Conservation (phyloP, 2,797 vertebrate species). For the Propithecus deckenii region DNA sequence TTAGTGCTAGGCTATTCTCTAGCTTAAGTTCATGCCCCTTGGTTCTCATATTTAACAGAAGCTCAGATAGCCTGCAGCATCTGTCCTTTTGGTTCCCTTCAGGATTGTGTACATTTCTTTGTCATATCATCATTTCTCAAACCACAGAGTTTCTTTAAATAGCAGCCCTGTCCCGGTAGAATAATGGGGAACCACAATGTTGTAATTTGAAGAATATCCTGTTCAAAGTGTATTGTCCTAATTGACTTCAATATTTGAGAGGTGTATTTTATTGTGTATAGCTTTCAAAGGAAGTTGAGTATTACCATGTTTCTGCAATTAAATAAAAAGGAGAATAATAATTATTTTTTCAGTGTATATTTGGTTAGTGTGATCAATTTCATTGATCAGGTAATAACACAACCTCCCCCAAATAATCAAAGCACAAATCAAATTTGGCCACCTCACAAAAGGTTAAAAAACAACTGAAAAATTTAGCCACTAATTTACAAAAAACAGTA, state of each 20-base stretch:
- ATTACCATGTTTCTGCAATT: slow-evolving; percentile 10
- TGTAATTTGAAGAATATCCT: slow-evolving; percentile 67
- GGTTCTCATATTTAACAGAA: slow-evolving; percentile 87
- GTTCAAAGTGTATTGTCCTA: slow-evolving; percentile 41
- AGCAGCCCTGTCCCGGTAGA: slow-evolving; percentile 69
- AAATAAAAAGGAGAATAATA: background rate
- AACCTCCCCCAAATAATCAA: background rate
- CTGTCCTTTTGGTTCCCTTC: slow-evolving; percentile 84
- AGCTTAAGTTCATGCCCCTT: slow-evolving; percentile 87
- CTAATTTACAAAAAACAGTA: background rate
- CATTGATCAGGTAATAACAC: background rate
- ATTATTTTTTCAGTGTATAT: background rate
- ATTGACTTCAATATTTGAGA: slow-evolving; percentile 62
- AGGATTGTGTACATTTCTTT: slow-evolving; percentile 85
- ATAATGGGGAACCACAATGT: slow-evolving; percentile 60
- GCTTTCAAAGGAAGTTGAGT: slow-evolving; percentile 39
- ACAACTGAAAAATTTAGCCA: background rate
- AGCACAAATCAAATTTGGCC: background rate
- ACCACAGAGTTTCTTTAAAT: slow-evolving; percentile 82
- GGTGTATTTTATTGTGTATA: background rate
- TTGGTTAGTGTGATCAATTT: slow-evolving; percentile 22
- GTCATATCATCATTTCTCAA: slow-evolving; percentile 77
- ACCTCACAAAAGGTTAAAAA: background rate
- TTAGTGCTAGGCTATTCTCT: slow-evolving; percentile 81
- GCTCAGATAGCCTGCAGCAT: slow-evolving; percentile 88